Evolutionary conservation across 2,113 vertebrate genomes (phyloP).

Genomic region (Chlamydotis undulata): DNA sequence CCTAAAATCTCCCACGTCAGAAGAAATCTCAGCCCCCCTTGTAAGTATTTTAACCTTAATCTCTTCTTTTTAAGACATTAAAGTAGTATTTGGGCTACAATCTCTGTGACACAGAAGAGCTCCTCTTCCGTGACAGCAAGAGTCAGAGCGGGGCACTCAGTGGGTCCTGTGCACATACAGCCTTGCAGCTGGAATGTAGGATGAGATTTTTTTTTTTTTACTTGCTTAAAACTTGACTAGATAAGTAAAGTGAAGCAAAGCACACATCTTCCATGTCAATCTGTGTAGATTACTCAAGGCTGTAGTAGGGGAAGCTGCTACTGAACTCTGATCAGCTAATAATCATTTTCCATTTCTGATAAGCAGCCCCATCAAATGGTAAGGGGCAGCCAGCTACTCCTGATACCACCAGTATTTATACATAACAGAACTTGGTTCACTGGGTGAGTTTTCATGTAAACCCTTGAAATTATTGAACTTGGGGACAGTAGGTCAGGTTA

Average conservation of each 20-base stretch:
- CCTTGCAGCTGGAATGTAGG: not conserved
- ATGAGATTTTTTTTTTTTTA: not conserved
- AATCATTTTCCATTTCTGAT: not conserved
- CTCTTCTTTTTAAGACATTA: not conserved
- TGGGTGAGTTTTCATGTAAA: not conserved
- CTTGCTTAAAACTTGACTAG: not conserved
- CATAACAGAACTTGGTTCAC: not conserved
- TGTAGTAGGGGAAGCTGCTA: not conserved
- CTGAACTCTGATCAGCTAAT: not conserved
- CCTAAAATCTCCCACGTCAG: conserved; percentile 78
- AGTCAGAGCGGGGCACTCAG: not conserved
- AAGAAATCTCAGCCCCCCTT: conserved; percentile 68
- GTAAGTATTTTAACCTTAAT: conserved; percentile 57
- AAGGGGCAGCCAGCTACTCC: not conserved
- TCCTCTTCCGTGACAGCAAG: not conserved
- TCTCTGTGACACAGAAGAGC: not conserved
- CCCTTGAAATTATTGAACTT: not conserved
- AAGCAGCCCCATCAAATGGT: not conserved
- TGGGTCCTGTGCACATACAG: not conserved
- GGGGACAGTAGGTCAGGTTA: not conserved
- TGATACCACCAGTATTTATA: not conserved
- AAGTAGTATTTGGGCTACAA: not conserved
- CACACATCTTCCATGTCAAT: rapidly evolving
- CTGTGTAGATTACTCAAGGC: not conserved
- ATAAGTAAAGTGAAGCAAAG: not conserved